A percentile compares a stretch with the other conserved stretches of the same genome.
Evolutionary conservation across 2,888 invertebrate species (phyloP).

Genomic region (Imbricaverruca yamaguchii): DNA sequence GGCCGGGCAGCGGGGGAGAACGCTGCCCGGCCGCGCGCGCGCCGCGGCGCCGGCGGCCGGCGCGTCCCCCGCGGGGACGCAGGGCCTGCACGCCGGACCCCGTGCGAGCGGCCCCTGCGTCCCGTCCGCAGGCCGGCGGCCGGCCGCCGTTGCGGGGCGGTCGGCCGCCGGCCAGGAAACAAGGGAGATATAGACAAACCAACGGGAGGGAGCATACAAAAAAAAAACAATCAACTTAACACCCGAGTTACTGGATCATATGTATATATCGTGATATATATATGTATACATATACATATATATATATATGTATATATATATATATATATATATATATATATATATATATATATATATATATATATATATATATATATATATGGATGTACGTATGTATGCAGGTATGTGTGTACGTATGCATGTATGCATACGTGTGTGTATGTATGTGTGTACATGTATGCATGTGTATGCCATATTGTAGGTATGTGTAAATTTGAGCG

Average conservation of each 20-base stretch:
- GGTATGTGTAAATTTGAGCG: constrained; percentile 7
- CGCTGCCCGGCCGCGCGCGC: neutral
- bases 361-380: neutral
- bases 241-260: neutral
- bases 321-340: constrained; percentile 26
- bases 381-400: too few relatives aligned
- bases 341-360: constrained; percentile 22
- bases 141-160: neutral
- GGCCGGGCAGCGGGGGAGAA: neutral
- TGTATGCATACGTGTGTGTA: neutral
- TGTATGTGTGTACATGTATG: neutral
- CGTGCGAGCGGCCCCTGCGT: neutral
- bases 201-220: constrained; percentile 23
- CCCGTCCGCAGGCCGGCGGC: neutral
- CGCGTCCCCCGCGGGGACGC: neutral
- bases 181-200: neutral
- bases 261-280: neutral
- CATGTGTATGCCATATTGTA: neutral
- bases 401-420: neutral
- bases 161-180: neutral
- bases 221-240: constrained; percentile 13
- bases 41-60: neutral
- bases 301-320: constrained; percentile 24
- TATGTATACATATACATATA: constrained; percentile 21
- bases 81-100: neutral